Base-by-base conservation (phyloP, 2,888 invertebrate genomes). In the Eremobia ochroleuca region DNA sequence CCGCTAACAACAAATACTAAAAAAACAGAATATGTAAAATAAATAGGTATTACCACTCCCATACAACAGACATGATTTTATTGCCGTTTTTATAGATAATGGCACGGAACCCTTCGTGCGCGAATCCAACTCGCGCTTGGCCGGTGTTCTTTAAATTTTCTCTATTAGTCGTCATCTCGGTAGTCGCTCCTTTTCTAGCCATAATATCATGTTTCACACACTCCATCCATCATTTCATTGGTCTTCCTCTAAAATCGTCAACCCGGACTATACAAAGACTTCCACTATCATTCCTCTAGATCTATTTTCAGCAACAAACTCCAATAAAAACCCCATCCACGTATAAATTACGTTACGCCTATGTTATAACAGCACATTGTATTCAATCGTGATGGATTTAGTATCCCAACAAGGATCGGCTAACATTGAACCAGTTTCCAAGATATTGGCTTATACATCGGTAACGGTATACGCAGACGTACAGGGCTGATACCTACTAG, bases 371-470 rank as follows among this genome's bases (percentile, higher is more conserved):
- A 79, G 69, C 78, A 82, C 67, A 88, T 88, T 88, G 85, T 88
- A 88, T 87, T 81, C 86, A 84, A 87, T 85, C 85, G 82, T 79
- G 82, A 88, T 88, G 87, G 85, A 88, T 89, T 89, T 87, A 81
- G 86, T 93, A 93, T 93, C 94, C 92, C 86, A 92, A 93, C 91
- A 89, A 91, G 92, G 90, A 93, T 94, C 92, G 90, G 89, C 90
- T 91, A 91, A 90, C 92, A 91, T 90, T 93, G 92, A 91, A 94
- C 94, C 94, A 94, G 94, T 94, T 94, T 91, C 88, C 90, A 85
- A 90, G 91, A 92, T 92, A 91, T 94, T 93, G 93, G 93, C 93
- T 93, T 92, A 91, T 84, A 87, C 82, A 76, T 77, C 65, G 34
- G 73, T 87, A 88, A 88, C 87, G 88, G 87, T 86, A 79, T 73